Evolutionary conservation across 2,888 invertebrate species (phyloP), one percentile per base, ranked within the genome.

Genomic region (Trilocha varians): DNA sequence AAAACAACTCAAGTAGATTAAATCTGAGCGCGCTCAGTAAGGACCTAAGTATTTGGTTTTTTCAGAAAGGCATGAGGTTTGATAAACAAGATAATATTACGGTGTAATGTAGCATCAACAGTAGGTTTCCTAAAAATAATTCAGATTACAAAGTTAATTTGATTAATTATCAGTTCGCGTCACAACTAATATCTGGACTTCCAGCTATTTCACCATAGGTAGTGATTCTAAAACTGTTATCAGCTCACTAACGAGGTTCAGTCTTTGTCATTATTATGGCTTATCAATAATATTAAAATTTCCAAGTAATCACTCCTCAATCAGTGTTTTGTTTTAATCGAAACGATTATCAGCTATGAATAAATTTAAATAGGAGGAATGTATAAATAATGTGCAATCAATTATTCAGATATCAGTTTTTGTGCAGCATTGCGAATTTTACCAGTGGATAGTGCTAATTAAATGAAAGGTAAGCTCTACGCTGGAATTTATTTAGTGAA

Each of bases 341-440:
- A 33, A 13, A 16, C 52, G 64, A 63, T 63, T 50, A 64, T 61
- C 55, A 33, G 16, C 4, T 18, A 11, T 47, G 42, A 45, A 48
- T 53, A 39, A 51, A 47, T 49, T 50, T 39, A 39, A 53, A 58
- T 50, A 52, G 39, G 18, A 39, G 16, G 40, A 45, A 25, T 32
- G 50, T 66, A 67, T 67, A 67, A 54, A 67, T 63, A 47, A 53
- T 57, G 54, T 56, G 52, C 57, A 57, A 50, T 49, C 44, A 40
- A 40, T 45, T 35, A 36, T 39, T 38, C n/a, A 14, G 13, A 6
- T 45, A 56, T 59, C 53, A 67, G 59, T 65, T 44, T 45, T 32
- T 41, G 55, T 62, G 58, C 53, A 59, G 45, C 42, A 38, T 38
- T 50, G 43, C 39, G 18, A 37, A 41, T 51, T 50, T 40, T 45